Percentiles rank a stretch among this genome's conserved stretches.
Conservation (phyloP, 2,888 invertebrate genomes). For the Machimus atricapillus region DNA sequence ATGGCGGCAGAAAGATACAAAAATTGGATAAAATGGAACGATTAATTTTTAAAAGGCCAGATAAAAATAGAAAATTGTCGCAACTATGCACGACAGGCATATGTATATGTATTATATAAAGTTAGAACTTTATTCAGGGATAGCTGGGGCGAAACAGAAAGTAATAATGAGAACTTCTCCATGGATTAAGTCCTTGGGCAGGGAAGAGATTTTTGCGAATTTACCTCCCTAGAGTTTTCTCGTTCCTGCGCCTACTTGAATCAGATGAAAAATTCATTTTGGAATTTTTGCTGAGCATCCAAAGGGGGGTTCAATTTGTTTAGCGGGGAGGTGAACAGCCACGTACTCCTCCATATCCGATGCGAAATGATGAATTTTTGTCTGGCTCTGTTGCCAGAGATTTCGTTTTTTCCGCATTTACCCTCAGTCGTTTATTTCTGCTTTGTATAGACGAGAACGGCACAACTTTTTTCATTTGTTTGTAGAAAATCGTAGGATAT, state of each 20-base stretch:
- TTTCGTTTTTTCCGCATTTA: not conserved
- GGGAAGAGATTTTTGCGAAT: not conserved
- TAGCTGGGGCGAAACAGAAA: not conserved
- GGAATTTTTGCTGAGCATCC: constrained; percentile 9
- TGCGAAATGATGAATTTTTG: constrained; percentile 15
- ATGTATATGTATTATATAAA: not conserved
- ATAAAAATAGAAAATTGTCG: constrained; percentile 26
- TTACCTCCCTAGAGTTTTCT: not conserved
- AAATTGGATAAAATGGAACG: not conserved
- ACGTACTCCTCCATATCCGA: not conserved
- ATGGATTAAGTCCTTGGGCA: not conserved
- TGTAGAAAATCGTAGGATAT: not conserved
- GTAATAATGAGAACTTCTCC: constrained; percentile 4
- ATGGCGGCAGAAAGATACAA: not conserved
- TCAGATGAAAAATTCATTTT: constrained; percentile 32
- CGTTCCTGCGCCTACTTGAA: not conserved
- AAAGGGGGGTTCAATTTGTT: not conserved
- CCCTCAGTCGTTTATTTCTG: not conserved
- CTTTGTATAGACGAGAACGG: not conserved
- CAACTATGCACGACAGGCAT: not conserved
- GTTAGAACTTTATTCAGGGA: not conserved
- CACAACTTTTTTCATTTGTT: not conserved
- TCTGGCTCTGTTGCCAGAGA: not conserved
- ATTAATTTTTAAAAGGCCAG: constrained; percentile 32
- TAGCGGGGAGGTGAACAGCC: not conserved